Conservation (phyloP, 2,797 vertebrate genomes). For the Falco biarmicus region DNA sequence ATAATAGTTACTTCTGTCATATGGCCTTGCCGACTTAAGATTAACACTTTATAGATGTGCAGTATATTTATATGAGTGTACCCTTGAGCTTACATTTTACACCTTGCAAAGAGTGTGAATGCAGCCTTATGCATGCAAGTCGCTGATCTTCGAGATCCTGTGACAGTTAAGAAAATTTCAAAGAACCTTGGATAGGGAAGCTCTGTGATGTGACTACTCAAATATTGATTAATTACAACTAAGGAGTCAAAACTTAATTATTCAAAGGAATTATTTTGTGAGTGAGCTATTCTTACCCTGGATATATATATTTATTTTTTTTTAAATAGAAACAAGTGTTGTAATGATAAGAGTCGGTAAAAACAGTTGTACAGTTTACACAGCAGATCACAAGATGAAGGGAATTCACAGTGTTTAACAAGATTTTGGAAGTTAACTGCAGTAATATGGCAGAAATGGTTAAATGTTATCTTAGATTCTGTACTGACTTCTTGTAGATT, state of each 20-base stretch:
- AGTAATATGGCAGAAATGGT: background rate
- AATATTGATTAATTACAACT: background rate
- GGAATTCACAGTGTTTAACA: background rate
- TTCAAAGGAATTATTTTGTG: background rate
- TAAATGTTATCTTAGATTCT: background rate
- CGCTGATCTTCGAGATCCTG: background rate
- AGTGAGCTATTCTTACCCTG: background rate
- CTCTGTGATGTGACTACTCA: background rate
- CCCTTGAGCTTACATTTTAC: slow-evolving; percentile 24
- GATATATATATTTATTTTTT: background rate
- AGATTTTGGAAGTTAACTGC: background rate
- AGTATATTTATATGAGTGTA: background rate
- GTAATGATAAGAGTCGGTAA: background rate
- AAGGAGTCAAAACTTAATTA: background rate
- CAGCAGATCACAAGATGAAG: background rate
- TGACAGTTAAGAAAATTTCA: background rate
- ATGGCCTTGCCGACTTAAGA: background rate
- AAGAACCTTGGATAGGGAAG: background rate
- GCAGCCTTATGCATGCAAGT: background rate
- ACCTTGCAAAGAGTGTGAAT: background rate
- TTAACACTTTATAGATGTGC: slow-evolving; percentile 30
- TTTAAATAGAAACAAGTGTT: background rate
- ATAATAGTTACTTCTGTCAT: slow-evolving; percentile 10
- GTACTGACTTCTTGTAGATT: background rate
- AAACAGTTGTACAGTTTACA: background rate